These are phyloP conservation scores for Phrynocephalus guinanensis DNA, from an alignment of 2,797 vertebrate genomes.

Conservation along the genomic window DNA sequence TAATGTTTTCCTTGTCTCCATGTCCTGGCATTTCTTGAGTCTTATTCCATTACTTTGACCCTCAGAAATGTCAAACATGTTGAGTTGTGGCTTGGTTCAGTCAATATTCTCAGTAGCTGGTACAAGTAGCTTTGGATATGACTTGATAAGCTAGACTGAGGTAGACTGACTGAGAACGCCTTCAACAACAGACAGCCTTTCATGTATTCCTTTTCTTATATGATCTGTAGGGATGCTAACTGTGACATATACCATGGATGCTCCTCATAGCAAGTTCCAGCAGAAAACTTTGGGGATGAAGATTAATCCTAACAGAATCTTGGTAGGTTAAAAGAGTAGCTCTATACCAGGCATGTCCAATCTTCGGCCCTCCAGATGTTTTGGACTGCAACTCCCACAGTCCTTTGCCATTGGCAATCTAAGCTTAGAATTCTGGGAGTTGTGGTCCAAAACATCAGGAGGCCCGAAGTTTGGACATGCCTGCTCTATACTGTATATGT, in stretches of 20 bases:
- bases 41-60: not conserved
- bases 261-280: not conserved
- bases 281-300: not conserved
- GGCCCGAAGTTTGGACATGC: no score
- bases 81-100: not conserved
- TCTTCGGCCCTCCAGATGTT: no score
- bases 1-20: not conserved
- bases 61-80: not conserved
- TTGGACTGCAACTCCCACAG: no score
- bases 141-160: no score
- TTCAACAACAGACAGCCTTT: not conserved
- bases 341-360: no score
- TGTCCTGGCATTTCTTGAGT: not conserved
- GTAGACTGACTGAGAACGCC: no score
- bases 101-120: not conserved
- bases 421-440: no score
- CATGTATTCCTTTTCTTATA: not conserved
- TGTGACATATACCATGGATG: not conserved
- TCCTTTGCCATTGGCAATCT: no score
- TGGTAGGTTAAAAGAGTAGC: not conserved
- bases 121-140: not conserved
- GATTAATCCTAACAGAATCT: not conserved
- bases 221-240: not conserved
- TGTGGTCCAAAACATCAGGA: no score
- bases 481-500: not conserved